Conservation (phyloP, 2,797 vertebrate species). For the Poeciliopsis infans region DNA sequence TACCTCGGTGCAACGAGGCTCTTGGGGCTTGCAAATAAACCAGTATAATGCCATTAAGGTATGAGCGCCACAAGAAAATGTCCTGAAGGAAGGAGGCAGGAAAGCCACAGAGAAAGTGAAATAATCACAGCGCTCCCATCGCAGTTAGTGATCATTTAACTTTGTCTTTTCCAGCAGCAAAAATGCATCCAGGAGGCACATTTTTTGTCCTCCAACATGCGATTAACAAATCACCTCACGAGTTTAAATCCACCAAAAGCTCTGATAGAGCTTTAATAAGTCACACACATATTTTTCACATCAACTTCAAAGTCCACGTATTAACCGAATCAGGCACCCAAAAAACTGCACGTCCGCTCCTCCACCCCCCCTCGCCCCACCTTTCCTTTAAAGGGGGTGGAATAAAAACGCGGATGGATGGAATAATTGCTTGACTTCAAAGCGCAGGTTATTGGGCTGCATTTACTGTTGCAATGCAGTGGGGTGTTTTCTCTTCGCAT, state of each 20-base stretch:
- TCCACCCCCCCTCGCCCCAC: neutral
- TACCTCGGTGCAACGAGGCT: constrained; percentile 74
- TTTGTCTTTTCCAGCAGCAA: constrained; percentile 18
- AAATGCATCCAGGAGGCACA: neutral
- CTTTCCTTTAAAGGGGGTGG: constrained; percentile 53
- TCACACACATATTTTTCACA: constrained; percentile 64
- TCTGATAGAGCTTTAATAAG: constrained; percentile 40
- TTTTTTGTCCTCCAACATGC: neutral
- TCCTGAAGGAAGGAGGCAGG: constrained; percentile 53
- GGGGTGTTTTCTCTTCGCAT: constrained; percentile 61
- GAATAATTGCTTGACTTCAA: constrained; percentile 78
- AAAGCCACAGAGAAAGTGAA: constrained; percentile 49
- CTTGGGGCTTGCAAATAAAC: constrained; percentile 71
- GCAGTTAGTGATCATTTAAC: constrained; percentile 25
- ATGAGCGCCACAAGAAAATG: constrained; percentile 69
- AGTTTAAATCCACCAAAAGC: constrained; percentile 36
- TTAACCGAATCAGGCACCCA: constrained; percentile 59
- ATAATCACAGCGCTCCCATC: constrained; percentile 52
- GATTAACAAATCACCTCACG: constrained; percentile 31
- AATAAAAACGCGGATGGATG: constrained; percentile 67
- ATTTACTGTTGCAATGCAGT: constrained; percentile 63
- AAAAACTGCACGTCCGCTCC: constrained; percentile 18
- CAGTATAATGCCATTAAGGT: constrained; percentile 73
- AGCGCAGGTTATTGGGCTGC: constrained; percentile 70
- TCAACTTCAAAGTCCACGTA: constrained; percentile 70